Percentiles rank a stretch among this genome's conserved stretches.
phyloP scores from a whole-genome alignment of 2,888 invertebrate species.

The Protodeltote pygarga region DNA sequence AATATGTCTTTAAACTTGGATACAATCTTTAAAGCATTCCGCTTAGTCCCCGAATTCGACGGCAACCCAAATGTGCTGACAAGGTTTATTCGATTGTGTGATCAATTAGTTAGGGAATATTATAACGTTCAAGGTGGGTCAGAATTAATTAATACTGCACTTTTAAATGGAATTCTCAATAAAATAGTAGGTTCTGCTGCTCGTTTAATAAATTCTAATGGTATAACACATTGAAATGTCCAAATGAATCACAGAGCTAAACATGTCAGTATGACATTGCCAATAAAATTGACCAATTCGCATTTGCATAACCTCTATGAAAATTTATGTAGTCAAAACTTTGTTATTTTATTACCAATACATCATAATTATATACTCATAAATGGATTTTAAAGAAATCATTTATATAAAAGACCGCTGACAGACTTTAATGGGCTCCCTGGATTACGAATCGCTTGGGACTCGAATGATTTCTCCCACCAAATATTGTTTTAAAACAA shows the following conservation, averaged over 20 bases:
- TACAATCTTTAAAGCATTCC: not conserved
- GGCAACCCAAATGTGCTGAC: no score
- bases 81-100: not conserved
- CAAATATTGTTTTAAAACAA: no score
- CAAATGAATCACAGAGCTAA: conserved; percentile 33
- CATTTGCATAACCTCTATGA: no score
- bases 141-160: not conserved
- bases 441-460: no score
- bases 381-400: no score
- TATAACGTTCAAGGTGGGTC: not conserved
- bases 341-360: no score
- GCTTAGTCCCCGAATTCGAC: not conserved
- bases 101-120: not conserved
- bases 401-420: no score
- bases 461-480: no score
- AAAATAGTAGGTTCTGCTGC: conserved; percentile 36
- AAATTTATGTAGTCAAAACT: no score
- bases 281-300: conserved; percentile 42
- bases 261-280: conserved; percentile 43
- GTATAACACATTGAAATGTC: conserved; percentile 40
- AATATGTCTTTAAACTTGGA: no score
- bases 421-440: no score
- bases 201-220: conserved; percentile 36
- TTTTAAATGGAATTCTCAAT: conserved; percentile 30
- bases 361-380: no score